Evolutionary conservation across 2,888 invertebrate species (phyloP), one percentile per base, ranked within the genome.

Genomic region (Pterostichus niger): DNA sequence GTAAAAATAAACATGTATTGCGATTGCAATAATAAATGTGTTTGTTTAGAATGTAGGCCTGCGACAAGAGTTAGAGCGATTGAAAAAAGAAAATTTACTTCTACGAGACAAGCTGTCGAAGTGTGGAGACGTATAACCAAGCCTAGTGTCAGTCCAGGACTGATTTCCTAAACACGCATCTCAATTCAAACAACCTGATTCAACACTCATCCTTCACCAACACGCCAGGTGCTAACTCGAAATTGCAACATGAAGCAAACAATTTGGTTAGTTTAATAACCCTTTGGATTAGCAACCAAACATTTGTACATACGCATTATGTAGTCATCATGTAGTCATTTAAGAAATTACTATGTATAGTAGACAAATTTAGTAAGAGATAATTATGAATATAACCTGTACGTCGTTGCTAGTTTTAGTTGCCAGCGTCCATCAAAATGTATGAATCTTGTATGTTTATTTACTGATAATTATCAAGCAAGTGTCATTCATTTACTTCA

Each of bases 41-140:
- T 40, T 40, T 71, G 15, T 84, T 91, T 92, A 97, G 96, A 97
- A 97, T 89, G 93, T 96, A 93, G 96, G 96, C 88, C 92, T 97
- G 89, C 95, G 96, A 89, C 96, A 96, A 92, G 97, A 97, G 91
- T 92, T 97, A 89, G 97, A 97, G 91, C 93, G 96, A 91, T 93
- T 97, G 91, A 96, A 97, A 93, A 97, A 96, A 91, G 97, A 97
- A 91, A 97, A 97, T 90, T 94, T 96, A 92, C 93, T 96, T 90
- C 92, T 97, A 90, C 95, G 96, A 90, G 96, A 96, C 91, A 96
- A 96, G 92, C 92, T 96, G 91, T 94, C 96, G 89, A 96, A 96
- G 92, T 96, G 94, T 92, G 95, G 95, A 92, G 96, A 96, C 91
- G 95, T 95, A 91, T 95, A 93, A 94, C 85, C 84, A 84, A 85